These are phyloP conservation scores for Heliconius congener DNA, from an alignment of 1,140 invertebrate species.

Conservation along the genomic window DNA sequence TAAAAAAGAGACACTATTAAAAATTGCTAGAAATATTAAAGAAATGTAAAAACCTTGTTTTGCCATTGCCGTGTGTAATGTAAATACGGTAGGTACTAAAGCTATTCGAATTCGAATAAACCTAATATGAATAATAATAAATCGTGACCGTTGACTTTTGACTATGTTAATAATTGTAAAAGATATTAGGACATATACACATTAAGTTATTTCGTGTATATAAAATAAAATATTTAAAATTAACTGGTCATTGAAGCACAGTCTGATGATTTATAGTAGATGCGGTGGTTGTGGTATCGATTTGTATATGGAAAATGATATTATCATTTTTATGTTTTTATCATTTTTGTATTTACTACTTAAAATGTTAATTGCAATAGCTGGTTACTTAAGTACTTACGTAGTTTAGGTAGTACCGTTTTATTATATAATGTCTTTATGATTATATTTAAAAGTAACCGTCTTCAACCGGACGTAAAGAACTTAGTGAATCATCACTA, in stretches of 20 bases:
- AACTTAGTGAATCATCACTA: too few species aligned
- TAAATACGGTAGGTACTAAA: slow-evolving; percentile 1
- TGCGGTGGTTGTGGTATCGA: too few species aligned
- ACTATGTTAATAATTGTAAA: slow-evolving; percentile 16
- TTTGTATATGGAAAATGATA: too few species aligned
- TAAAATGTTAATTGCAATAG: too few species aligned
- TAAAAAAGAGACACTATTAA: not conserved
- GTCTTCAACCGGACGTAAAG: too few species aligned
- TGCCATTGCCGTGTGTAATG: slow-evolving; percentile 26
- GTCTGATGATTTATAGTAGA: not conserved
- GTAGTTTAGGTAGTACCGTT: too few species aligned
- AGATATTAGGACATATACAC: not conserved
- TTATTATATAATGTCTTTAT: too few species aligned
- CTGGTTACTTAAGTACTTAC: too few species aligned
- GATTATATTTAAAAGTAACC: too few species aligned
- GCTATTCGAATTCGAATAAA: slow-evolving; percentile 22
- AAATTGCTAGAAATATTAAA: slow-evolving; percentile 11
- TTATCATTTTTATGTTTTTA: too few species aligned
- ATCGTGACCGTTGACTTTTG: slow-evolving; percentile 15
- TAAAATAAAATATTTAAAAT: not conserved
- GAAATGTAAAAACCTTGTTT: slow-evolving; percentile 32
- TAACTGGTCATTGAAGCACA: not conserved
- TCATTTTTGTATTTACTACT: too few species aligned
- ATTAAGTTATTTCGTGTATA: not conserved
- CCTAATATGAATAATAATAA: slow-evolving; percentile 37